Evolutionary conservation across 1,140 invertebrate species (phyloP), one percentile per base, ranked within the genome.

Genomic region (Drosophila tani): DNA sequence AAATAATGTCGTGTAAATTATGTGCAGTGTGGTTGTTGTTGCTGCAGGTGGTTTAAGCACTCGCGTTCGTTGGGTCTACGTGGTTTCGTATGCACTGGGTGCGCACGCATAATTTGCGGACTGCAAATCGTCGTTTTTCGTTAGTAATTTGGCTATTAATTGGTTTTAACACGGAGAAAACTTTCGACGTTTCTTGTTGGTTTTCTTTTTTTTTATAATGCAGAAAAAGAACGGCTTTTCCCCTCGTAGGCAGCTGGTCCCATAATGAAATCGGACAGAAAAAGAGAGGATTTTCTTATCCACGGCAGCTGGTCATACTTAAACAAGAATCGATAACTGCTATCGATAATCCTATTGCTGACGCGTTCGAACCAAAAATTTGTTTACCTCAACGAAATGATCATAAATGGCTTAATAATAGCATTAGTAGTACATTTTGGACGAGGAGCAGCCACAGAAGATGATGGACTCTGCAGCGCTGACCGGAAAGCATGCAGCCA

Each of bases 141-240:
- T 88, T 75, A 21, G 75, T 64, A 85, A 91, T 75, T 80, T 85
- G 75, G 59, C 75, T 69, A 55, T 79, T 69, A 58, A 32, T 64
- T 76, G 57, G 38, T 76, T 77, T 60, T 66, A 81, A 77, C 83
- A 82, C 70, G 68, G 62, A 80, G 76, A 71, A 90, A 88, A 81
- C 78, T 88, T 90, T 82, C 85, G 75, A 90, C 85, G 85, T 84
- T 70, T 70, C 62, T 85, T 82, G 66, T 87, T 84, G 81, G 78
- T 85, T 85, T 77, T 50, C 43, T 74, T 35, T 35, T 35, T 35
- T 35, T 35, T 35, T 66, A 62, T 32, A 59, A 24, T 75, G 53
- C 32, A 35, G 32, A 12, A 35, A 35, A 35, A 50, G 24, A 15
- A 15, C 9, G n/a, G 29, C 7, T 19, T 19, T 35, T 1, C 3